Percentiles rank a stretch among this genome's conserved stretches.
Evolutionary conservation across 1,140 invertebrate genomes (phyloP).

Genomic region (Caenorhabditis latens): DNA sequence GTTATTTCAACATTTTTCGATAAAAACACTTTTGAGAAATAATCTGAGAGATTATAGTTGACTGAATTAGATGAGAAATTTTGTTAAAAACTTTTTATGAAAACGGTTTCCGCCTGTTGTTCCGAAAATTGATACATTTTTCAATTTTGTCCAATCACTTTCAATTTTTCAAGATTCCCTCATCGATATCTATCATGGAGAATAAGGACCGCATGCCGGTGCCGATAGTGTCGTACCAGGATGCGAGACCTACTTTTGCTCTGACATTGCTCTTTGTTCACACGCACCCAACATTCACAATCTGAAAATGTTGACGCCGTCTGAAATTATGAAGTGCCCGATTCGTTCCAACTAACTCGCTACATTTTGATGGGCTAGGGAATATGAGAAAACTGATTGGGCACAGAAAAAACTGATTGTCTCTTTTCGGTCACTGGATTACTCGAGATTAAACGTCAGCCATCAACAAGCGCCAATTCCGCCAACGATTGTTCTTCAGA

Average conservation of each 20-base stretch:
- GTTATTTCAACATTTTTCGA: no score
- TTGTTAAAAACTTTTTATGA: no score
- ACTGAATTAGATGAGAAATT: no score
- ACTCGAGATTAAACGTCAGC: neutral
- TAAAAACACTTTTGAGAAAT: no score
- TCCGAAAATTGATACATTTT: no score
- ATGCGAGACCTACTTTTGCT: neutral
- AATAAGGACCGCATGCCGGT: neutral
- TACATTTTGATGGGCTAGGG: neutral
- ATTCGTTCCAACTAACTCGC: neutral
- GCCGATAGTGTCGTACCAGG: neutral
- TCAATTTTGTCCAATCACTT: no score
- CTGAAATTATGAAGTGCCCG: neutral
- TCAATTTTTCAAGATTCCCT: neutral
- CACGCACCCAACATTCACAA: neutral
- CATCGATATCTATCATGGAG: neutral
- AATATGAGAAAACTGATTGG: no score
- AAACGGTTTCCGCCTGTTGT: no score
- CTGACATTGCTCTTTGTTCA: neutral
- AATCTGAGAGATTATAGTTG: no score
- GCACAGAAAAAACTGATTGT: neutral
- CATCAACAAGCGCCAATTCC: neutral
- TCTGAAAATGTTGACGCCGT: neutral
- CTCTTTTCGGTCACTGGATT: neutral
- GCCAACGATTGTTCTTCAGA: no score